phyloP scores from a whole-genome alignment of 2,888 invertebrate species.

The Helobdella robusta region DNA sequence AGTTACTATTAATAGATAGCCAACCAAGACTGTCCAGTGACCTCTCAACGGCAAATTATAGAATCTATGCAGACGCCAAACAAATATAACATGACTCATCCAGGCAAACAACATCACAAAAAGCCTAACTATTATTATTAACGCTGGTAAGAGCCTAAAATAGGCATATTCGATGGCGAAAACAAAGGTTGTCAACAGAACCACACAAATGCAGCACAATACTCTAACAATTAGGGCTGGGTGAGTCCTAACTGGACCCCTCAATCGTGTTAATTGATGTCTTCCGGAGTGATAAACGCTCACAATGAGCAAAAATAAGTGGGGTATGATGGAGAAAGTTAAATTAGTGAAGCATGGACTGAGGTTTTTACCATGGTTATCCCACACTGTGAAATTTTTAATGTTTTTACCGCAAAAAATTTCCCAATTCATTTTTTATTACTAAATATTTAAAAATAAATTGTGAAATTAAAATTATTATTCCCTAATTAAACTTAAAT shows the following conservation, averaged over 20 bases:
- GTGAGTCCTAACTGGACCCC: conserved; percentile 58
- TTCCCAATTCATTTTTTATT: conserved; percentile 39
- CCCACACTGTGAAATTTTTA: conserved; percentile 43
- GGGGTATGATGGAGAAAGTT: conserved; percentile 63
- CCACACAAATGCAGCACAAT: conserved; percentile 58
- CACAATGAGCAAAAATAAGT: conserved; percentile 62
- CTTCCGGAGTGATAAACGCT: conserved; percentile 75
- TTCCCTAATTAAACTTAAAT: no score
- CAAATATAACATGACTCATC: no score
- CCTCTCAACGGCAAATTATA: conserved; percentile 61
- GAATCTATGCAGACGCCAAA: conserved; percentile 60
- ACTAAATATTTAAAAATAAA: no score
- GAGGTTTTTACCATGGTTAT: conserved; percentile 55
- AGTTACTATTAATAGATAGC: conserved; percentile 63
- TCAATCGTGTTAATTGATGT: conserved; percentile 57
- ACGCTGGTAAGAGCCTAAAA: conserved; percentile 44
- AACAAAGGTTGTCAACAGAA: conserved; percentile 61
- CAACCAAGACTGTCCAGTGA: conserved; percentile 59
- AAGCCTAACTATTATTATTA: conserved; percentile 63
- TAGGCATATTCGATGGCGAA: conserved; percentile 49
- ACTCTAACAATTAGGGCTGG: conserved; percentile 60
- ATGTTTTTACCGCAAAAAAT: conserved; percentile 41
- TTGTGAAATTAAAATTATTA: no score
- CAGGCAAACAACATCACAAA: conserved; percentile 63
- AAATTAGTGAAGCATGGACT: conserved; percentile 76